A percentile compares a stretch with the other conserved stretches of the same genome.
These are phyloP conservation scores for rat (Rattus norvegicus) DNA, from an alignment of 2,113 vertebrate species.

Conservation along the genomic window DNA sequence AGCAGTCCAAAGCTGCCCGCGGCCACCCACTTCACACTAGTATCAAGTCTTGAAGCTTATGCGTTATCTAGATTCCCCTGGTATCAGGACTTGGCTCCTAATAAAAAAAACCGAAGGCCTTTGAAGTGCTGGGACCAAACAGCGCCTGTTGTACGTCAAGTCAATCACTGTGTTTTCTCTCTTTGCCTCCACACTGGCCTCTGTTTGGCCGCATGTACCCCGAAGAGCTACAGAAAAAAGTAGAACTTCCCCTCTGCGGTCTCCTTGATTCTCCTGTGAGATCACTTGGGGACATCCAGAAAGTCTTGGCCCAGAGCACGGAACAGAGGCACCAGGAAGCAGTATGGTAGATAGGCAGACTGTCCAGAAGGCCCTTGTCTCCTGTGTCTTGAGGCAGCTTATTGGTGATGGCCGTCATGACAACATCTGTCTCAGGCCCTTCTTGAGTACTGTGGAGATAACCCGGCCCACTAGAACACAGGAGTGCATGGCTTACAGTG, in stretches of 20 bases:
- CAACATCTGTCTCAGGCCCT: too few relatives aligned
- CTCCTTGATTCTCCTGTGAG: not conserved
- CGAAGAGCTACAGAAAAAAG: not conserved
- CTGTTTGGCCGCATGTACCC: not conserved
- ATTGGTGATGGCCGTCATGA: not conserved
- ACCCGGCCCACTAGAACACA: too few relatives aligned
- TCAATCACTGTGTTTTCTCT: not conserved
- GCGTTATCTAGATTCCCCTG: not conserved
- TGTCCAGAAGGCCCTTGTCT: not conserved
- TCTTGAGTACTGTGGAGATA: not conserved
- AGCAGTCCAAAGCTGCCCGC: not conserved
- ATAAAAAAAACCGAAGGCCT: constrained; percentile 41
- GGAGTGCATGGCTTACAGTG: fast-evolving
- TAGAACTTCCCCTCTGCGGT: not conserved
- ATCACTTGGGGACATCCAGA: not conserved
- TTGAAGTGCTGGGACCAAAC: constrained; percentile 47
- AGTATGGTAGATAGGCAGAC: fast-evolving
- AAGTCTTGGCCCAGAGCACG: not conserved
- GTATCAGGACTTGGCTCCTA: constrained; percentile 10
- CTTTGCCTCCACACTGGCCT: not conserved
- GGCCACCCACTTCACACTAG: not conserved
- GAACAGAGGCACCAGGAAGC: not conserved
- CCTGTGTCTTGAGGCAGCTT: not conserved
- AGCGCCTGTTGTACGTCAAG: not conserved
- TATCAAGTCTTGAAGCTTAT: not conserved